A percentile compares a stretch with the other conserved stretches of the same genome.
Conservation (phyloP, 2,797 vertebrate genomes). For the Helarctos malayanus region DNA sequence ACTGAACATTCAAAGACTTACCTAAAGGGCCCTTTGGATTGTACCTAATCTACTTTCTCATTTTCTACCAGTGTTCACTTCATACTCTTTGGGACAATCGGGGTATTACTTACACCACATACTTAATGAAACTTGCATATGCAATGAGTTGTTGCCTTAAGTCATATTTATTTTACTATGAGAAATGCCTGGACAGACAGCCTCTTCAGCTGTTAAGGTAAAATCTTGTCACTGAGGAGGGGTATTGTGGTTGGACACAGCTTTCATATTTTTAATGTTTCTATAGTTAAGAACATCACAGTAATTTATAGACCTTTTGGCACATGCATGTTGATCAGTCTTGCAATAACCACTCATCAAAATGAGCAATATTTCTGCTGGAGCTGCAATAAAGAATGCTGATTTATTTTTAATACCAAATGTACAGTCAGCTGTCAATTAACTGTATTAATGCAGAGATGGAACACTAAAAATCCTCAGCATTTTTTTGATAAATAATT, state of each 20-base stretch:
- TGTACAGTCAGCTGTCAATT: slow-evolving; percentile 5
- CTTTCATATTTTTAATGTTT: background rate
- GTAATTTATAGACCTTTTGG: background rate
- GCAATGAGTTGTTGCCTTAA: background rate
- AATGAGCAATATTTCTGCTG: slow-evolving; percentile 26
- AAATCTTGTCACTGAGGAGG: background rate
- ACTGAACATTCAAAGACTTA: background rate
- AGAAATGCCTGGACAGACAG: background rate
- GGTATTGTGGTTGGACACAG: background rate
- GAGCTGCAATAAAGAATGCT: background rate
- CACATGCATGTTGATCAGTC: slow-evolving; percentile 12
- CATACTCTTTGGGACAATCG: background rate
- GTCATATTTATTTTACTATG: background rate
- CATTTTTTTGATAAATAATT: slow-evolving; percentile 62
- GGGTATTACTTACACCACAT: background rate
- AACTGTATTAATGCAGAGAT: slow-evolving; percentile 30
- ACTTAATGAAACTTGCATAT: background rate
- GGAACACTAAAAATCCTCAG: background rate
- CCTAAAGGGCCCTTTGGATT: background rate
- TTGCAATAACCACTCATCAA: slow-evolving; percentile 27
- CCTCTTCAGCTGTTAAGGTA: background rate
- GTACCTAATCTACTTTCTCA: background rate
- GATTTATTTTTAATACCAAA: slow-evolving; percentile 46
- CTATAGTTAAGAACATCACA: background rate
- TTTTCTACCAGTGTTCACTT: background rate